Percentiles rank a stretch among this genome's conserved stretches.
phyloP scores from a whole-genome alignment of 2,888 invertebrate genomes.

The Temnothorax rugatulus region DNA sequence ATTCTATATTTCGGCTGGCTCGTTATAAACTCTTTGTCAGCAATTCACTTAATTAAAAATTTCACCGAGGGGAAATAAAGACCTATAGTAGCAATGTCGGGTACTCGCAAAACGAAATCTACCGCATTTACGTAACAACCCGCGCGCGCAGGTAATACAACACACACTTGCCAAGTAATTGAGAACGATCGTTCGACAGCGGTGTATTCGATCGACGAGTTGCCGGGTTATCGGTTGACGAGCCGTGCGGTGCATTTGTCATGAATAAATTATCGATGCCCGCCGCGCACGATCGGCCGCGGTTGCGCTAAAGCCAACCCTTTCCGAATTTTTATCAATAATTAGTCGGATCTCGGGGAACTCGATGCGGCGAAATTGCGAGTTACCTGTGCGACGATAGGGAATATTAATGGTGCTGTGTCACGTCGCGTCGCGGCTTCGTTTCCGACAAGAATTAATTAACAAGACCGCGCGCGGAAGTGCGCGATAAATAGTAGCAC shows the following conservation, averaged over 20 bases:
- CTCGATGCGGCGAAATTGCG: constrained; percentile 48
- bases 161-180: constrained; percentile 25
- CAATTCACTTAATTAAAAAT: constrained; percentile 7
- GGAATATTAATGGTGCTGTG: constrained; percentile 41
- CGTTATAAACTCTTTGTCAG: not conserved
- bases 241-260: constrained; percentile 1
- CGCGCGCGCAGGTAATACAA: constrained; percentile 16
- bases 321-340: constrained; percentile 30
- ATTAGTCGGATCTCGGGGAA: constrained; percentile 36
- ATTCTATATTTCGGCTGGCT: not conserved
- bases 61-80: constrained; percentile 4
- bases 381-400: not conserved
- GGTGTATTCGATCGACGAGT: not conserved
- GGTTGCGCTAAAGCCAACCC: not conserved
- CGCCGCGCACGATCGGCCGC: not conserved
- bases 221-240: not conserved
- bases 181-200: constrained; percentile 15
- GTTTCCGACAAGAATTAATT: constrained; percentile 71
- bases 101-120: not conserved
- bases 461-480: constrained; percentile 64
- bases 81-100: not conserved
- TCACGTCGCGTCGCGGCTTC: constrained; percentile 42
- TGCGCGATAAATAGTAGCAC: constrained; percentile 60
- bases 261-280: constrained; percentile 48
- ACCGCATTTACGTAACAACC: constrained; percentile 13